Conservation (phyloP, 2,888 invertebrate species). For the Drosophila pegasa region DNA sequence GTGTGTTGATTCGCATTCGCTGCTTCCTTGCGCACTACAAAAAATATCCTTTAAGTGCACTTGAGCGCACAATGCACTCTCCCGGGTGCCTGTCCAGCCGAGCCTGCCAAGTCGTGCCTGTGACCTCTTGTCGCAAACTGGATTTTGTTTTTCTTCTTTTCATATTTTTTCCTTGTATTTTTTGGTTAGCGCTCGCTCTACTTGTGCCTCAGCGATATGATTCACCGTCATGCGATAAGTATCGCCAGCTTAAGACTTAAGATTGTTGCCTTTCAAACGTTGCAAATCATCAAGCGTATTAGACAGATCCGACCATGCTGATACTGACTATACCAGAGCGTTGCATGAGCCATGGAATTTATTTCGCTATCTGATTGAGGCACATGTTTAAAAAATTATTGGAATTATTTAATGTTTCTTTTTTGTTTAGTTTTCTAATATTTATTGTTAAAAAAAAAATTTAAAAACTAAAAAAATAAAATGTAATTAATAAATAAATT, state of each 20-base stretch:
- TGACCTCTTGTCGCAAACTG: slow-evolving; percentile 34
- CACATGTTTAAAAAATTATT: neutral
- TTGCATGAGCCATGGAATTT: neutral
- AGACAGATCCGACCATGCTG: slow-evolving; percentile 1
- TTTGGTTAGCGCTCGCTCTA: slow-evolving; percentile 12
- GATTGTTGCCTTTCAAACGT: slow-evolving; percentile 26
- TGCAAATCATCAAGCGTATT: slow-evolving; percentile 31
- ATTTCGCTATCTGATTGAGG: neutral
- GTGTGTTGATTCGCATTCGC: slow-evolving; percentile 64
- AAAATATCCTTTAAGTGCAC: slow-evolving; percentile 76
- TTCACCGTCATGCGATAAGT: slow-evolving; percentile 49
- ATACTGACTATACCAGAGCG: neutral
- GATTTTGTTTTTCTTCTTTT: slow-evolving; percentile 19
- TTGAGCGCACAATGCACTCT: slow-evolving; percentile 80
- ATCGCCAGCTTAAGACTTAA: slow-evolving; percentile 36
- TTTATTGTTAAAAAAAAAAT: no score
- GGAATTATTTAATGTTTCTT: neutral
- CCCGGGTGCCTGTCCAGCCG: slow-evolving; percentile 30
- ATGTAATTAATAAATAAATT: no score
- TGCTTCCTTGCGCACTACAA: slow-evolving; percentile 53
- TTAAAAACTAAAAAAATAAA: no score
- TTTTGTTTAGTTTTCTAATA: neutral
- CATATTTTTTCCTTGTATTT: slow-evolving; percentile 15
- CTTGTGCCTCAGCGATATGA: slow-evolving; percentile 50
- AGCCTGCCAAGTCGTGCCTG: neutral